Evolutionary conservation across 2,888 invertebrate species (phyloP).

Genomic region (Corythucha ciliata): DNA sequence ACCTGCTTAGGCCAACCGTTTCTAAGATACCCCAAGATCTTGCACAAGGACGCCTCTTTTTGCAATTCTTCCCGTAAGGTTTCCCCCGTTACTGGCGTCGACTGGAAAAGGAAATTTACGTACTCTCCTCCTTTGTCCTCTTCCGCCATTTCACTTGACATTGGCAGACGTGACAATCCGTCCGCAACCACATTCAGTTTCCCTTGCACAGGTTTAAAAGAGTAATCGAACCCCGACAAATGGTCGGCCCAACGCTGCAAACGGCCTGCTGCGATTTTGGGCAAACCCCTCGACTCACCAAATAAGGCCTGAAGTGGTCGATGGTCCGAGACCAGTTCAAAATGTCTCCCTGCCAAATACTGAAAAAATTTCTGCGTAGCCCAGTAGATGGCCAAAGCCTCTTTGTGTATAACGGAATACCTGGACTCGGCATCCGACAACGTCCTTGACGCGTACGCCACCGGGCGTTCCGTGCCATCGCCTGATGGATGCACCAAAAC

Average conservation of each 20-base stretch:
- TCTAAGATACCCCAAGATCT: conserved; percentile 10
- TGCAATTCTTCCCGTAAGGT: conserved; percentile 13
- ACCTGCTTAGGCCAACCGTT: conserved; percentile 16
- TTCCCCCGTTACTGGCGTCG: conserved; percentile 11
- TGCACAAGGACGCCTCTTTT: conserved; percentile 10
- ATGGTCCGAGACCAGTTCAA: conserved; percentile 38
- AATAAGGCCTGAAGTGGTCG: conserved; percentile 38
- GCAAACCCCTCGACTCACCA: conserved; percentile 37
- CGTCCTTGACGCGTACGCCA: conserved; percentile 37
- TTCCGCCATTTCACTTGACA: background rate
- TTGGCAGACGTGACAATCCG: conserved; percentile 4
- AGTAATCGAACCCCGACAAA: conserved; percentile 30
- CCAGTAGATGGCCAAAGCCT: conserved; percentile 39
- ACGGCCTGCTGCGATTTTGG: conserved; percentile 38
- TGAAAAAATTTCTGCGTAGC: conserved; percentile 39
- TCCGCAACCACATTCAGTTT: conserved; percentile 15
- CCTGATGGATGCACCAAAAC: conserved; percentile 35
- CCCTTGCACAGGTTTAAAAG: conserved; percentile 30
- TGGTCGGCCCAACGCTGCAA: conserved; percentile 37
- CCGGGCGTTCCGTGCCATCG: conserved; percentile 35
- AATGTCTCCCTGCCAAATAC: conserved; percentile 38
- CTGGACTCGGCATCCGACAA: conserved; percentile 37
- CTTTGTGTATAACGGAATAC: conserved; percentile 38
- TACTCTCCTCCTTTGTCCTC: background rate
- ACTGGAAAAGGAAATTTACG: conserved; percentile 1